Percentiles rank a stretch among this genome's conserved stretches.
phyloP scores from a whole-genome alignment of 2,797 vertebrate genomes.

The Geotrypetes seraphini region DNA sequence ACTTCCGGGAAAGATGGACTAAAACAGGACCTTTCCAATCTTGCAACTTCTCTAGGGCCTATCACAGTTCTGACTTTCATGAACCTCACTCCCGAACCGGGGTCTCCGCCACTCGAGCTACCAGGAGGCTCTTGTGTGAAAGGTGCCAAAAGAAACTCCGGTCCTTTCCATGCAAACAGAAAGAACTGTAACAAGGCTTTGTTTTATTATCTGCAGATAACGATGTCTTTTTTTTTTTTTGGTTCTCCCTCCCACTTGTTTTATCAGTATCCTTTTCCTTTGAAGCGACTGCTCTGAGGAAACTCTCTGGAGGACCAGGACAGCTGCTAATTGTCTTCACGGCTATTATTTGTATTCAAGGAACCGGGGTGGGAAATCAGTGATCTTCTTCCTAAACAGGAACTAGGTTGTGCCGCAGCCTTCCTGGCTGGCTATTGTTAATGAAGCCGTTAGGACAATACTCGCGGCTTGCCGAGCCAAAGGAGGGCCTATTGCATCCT shows the following conservation, averaged over 20 bases:
- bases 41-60: too few relatives aligned
- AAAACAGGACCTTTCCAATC: too few relatives aligned
- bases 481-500: too few relatives aligned
- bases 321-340: slow-evolving; percentile 24
- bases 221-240: slow-evolving; percentile 14
- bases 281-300: slow-evolving; percentile 23
- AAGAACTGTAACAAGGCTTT: slow-evolving; percentile 5
- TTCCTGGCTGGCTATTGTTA: slow-evolving; percentile 38
- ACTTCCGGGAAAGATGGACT: too few relatives aligned
- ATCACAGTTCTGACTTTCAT: too few relatives aligned
- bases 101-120: too few relatives aligned
- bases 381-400: slow-evolving; percentile 40
- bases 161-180: too few relatives aligned
- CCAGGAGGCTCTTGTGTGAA: too few relatives aligned
- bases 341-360: slow-evolving; percentile 24
- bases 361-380: slow-evolving; percentile 34
- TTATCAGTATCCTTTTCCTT: slow-evolving; percentile 12
- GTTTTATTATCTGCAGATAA: slow-evolving; percentile 15
- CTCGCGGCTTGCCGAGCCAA: too few relatives aligned
- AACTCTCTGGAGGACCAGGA: slow-evolving; percentile 24
- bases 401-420: slow-evolving; percentile 34
- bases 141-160: too few relatives aligned
- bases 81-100: too few relatives aligned
- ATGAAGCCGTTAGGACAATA: slow-evolving; percentile 20
- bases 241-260: slow-evolving; percentile 11